Base-by-base conservation (phyloP, 2,113 vertebrate genomes). In the Forbesichthys papilliferus region DNA sequence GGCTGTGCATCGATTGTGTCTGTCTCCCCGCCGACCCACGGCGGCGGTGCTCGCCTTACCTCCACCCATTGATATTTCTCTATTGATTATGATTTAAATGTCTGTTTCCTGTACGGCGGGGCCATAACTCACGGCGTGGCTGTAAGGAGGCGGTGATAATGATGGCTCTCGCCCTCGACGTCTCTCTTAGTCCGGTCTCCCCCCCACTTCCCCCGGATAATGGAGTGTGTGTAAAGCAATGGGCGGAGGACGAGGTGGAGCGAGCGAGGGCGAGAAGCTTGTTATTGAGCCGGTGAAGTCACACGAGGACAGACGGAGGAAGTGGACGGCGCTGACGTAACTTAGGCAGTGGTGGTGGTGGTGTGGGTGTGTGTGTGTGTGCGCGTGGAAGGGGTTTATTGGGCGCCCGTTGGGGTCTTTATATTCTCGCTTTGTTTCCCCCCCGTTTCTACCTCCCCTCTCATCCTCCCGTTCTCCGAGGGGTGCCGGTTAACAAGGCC, bases 61-160 rank as follows among this genome's bases (percentile, higher is more conserved):
- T 81, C 83, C 79, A 67, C 47, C 65, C 78, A 83, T 83, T 88
- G 81, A 82, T 88, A 87, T 86, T 76, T 70, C 81, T 80, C 82
- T 90, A 91, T 87, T 88, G 88, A 89, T 90, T 89, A 86, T 86
- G 87, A 91, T 92, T 91, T 90, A 91, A 92, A 89, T 86, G 83
- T 86, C 86, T 84, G 84, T 89, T 91, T 92, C 81, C 81, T 74
- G 86, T 88, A 88, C 0, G 63, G 74, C 18, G 74, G 27, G 68
- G 82, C 79, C 62, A 79, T 90, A 88, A 91, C 73, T 90, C 88
- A 86, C 20, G 18, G 61, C 66, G 80, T 64, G 71, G 75, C 76
- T 65, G 85, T 27, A 84, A 84, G 77, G 86, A 75, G 81, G 80
- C 73, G 85, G 79, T 67, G 86, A 88, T 90, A 90, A 88, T 87